A percentile compares a stretch with the other conserved stretches of the same genome.
phyloP scores from a whole-genome alignment of 1,140 invertebrate genomes.

The Stegodyphus mimosarum region DNA sequence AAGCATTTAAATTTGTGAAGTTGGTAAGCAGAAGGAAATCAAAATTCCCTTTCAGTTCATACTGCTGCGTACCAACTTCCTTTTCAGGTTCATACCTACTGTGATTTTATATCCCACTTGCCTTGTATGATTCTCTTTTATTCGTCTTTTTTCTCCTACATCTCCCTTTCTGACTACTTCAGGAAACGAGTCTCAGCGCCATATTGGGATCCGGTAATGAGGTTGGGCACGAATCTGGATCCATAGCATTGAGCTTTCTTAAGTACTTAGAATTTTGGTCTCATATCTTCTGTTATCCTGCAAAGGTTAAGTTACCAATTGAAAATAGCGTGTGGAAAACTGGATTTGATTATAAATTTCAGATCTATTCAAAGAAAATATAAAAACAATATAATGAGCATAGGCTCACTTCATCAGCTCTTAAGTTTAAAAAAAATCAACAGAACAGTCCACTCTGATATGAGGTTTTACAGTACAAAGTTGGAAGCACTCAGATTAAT shows the following conservation, averaged over 20 bases:
- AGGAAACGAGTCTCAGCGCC: background rate
- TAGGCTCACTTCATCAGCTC: too few species aligned
- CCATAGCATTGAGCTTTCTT: constrained; percentile 8
- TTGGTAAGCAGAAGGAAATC: constrained; percentile 18
- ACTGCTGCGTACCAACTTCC: constrained; percentile 25
- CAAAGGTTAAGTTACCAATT: constrained; percentile 52
- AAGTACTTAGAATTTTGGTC: constrained; percentile 33
- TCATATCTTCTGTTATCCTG: constrained; percentile 46
- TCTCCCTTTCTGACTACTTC: constrained; percentile 31
- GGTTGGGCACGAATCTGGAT: constrained; percentile 34
- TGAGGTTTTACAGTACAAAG: too few species aligned
- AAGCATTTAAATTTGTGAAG: constrained; percentile 2
- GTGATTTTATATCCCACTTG: constrained; percentile 28
- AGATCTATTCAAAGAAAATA: background rate
- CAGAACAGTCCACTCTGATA: too few species aligned
- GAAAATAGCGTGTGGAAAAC: constrained; percentile 9
- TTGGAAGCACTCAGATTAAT: too few species aligned
- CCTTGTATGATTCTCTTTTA: background rate
- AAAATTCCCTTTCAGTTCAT: background rate
- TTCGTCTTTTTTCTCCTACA: constrained; percentile 8
- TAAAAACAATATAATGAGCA: background rate
- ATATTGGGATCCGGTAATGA: constrained; percentile 2
- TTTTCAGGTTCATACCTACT: constrained; percentile 34
- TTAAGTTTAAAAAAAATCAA: too few species aligned
- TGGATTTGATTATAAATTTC: background rate